These are phyloP conservation scores for Phrixothrix hirtus DNA, from an alignment of 2,888 invertebrate genomes.

Conservation along the genomic window DNA sequence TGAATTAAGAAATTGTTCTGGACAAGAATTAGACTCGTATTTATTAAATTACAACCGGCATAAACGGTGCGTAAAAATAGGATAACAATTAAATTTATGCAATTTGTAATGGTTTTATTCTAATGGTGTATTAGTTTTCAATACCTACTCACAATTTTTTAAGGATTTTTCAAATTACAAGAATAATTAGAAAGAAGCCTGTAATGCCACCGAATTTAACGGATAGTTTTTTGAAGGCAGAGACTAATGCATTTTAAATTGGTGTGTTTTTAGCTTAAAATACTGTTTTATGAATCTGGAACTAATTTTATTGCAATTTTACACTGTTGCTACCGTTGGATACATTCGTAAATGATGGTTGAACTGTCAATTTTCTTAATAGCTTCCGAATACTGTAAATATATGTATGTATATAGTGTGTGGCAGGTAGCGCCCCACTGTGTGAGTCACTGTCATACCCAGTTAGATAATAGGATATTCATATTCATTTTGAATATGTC, in stretches of 20 bases:
- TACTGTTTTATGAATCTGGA: constrained; percentile 2
- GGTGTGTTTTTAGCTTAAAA: constrained; percentile 5
- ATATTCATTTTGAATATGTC: constrained; percentile 1
- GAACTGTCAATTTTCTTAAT: constrained; percentile 4
- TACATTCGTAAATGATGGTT: constrained; percentile 1
- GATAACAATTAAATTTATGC: too few relatives aligned
- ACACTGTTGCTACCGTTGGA: constrained; percentile 6
- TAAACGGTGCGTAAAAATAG: too few relatives aligned
- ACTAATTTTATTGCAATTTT: constrained; percentile 6
- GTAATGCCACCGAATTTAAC: constrained; percentile 5
- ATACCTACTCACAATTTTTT: too few relatives aligned
- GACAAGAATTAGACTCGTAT: too few relatives aligned
- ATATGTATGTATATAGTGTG: background rate
- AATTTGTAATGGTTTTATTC: too few relatives aligned
- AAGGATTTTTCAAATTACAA: background rate
- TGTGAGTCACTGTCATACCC: constrained; percentile 3
- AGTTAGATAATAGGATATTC: constrained; percentile 1
- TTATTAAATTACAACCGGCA: too few relatives aligned
- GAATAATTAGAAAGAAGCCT: background rate
- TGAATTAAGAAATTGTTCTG: too few relatives aligned
- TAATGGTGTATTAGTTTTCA: too few relatives aligned
- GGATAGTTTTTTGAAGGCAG: background rate
- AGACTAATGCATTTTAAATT: constrained; percentile 18
- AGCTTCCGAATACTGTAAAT: background rate
- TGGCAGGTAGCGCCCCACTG: constrained; percentile 10